These are phyloP conservation scores for Pipistrellus kuhlii DNA, from an alignment of 2,797 vertebrate species.

Conservation along the genomic window DNA sequence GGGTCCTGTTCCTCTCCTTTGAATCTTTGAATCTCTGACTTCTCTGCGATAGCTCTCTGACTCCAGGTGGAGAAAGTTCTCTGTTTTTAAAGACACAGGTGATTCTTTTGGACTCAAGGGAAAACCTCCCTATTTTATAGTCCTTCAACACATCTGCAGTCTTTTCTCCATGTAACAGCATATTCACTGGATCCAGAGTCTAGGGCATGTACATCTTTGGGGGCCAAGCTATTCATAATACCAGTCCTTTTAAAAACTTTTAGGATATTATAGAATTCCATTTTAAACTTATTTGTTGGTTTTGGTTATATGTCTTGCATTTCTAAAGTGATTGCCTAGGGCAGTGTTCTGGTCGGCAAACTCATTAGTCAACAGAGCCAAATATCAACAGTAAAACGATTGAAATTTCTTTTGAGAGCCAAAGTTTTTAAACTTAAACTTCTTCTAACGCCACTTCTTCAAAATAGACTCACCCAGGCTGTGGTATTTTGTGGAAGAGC, in stretches of 20 bases:
- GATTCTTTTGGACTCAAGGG: neutral
- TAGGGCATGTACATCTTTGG: neutral
- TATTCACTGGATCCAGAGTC: neutral
- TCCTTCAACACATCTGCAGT: neutral
- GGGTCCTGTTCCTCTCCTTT: too few relatives aligned
- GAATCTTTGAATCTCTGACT: neutral
- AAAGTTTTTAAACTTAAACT: too few relatives aligned
- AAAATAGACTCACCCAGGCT: too few relatives aligned
- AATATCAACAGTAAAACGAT: too few relatives aligned
- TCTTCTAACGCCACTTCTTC: too few relatives aligned
- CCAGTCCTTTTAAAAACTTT: neutral
- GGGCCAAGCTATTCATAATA: neutral
- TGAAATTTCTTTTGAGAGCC: too few relatives aligned
- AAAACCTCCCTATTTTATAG: neutral
- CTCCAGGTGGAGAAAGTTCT: neutral
- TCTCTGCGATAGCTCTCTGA: neutral
- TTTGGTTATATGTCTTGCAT: neutral
- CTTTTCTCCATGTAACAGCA: neutral
- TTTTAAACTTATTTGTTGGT: neutral
- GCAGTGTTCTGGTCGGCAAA: too few relatives aligned
- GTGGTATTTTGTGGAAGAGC: too few relatives aligned
- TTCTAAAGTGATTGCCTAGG: neutral
- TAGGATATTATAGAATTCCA: neutral
- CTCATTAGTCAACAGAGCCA: too few relatives aligned
- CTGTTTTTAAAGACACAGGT: neutral